Base-by-base conservation (phyloP, 2,113 vertebrate genomes). In the Aspidoscelis tigris region DNA sequence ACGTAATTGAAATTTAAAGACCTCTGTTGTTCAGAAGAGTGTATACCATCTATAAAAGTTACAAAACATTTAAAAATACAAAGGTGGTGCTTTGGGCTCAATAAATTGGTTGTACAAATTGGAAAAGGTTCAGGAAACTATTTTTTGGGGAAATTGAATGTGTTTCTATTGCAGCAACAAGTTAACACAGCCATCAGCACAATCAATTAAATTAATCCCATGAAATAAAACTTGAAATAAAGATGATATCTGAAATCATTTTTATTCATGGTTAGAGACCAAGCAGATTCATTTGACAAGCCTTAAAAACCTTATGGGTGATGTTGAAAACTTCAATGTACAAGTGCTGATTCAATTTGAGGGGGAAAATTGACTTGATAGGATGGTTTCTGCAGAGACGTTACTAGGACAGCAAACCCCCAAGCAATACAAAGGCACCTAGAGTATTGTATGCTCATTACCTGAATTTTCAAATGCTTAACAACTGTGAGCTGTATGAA, bases 211-310 rank as follows among this genome's bases (percentile, higher is more conserved):
- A 95, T 94, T 95, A 96, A 93, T 95, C 91, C 92, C 91, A 93
- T 86, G 90, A 93, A 95, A 94, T 92, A 94, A 93, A 93, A 93
- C 88, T 88, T 88, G 90, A 94, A 89, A 93, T 93, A 92, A 89
- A 90, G 92, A 95, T 88, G 87, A 91, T 93, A 95, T 75, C 87
- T 92, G 90, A 95, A 95, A 94, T 95, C 86, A 96, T 95, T 95
- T 93, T 95, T 96, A 96, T 96, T 96, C 93, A 94, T 93, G 93
- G 85, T 90, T 94, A 90, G 94, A 96, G 95, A 95, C 93, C 74
- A 70, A 61, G 79, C 88, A 91, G 84, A 88, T 93, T 93, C 94
- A 93, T 95, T 86, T 89, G 92, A 96, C 94, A 95, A 96, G 95
- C 82, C 3, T 92, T 90, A 93, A 95, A 95, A 95, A 95, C 92